Base-by-base conservation (phyloP, 2,113 vertebrate genomes). In the Clarias magur region DNA sequence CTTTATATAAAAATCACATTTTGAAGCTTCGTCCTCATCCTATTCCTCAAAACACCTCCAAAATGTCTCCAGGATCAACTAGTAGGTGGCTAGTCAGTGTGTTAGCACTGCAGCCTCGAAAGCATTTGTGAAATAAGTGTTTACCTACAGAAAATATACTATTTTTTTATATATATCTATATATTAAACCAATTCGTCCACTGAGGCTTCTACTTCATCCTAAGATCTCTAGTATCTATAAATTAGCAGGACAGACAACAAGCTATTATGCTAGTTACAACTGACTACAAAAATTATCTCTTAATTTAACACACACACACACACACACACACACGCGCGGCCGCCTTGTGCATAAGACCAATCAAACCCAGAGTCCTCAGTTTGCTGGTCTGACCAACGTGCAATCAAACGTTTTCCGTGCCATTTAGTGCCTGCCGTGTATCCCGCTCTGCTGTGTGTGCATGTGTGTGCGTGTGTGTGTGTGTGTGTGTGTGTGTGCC, bases 361-460 rank as follows among this genome's bases (percentile, higher is more conserved):
- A 63, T 65, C 42, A 12, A 73, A 30, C 76, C 53, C 60, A 25
- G 9, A 84, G 79, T 68, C 70, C 84, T 85, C 59, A 72, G 85
- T 85, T 8, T 73, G 84, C 86, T 38, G 78, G n/a, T 23, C 84
- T 85, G 86, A 88, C 89, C 87, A 86, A 84, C n/a, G 23, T 67
- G 27, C 84, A 87, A 86, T 85, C 83, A 83, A 87, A 82, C 78
- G 70, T 82, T 86, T 92, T 91, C 73, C 62, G 76, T 90, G 92
- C 93, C 93, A 92, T 94, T 95, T 94, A 93, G 90, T 92, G 88
- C 89, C 85, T 92, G 88, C 89, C 85, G 89, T 86, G 83, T 90
- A 89, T 92, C 88, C 90, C 17, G 82, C 88, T 48, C 92, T 92
- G 93, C 93, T 90, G 67, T 53, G 57, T 63, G 30, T 70, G 65